A percentile compares a stretch with the other conserved stretches of the same genome.
Evolutionary conservation across 2,888 invertebrate genomes (phyloP).

Genomic region (Axea sp.): DNA sequence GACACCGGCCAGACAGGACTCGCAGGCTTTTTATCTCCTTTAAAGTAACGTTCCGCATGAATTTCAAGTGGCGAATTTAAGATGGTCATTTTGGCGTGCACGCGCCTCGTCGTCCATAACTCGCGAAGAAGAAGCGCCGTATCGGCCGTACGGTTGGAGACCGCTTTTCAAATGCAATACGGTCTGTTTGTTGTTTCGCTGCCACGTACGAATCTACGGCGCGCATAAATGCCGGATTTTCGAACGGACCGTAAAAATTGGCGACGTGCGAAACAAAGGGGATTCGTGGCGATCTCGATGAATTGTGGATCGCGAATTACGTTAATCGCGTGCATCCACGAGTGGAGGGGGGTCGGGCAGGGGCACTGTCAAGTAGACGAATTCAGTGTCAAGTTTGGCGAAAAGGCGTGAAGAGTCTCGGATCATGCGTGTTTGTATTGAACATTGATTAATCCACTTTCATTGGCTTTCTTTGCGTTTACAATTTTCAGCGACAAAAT

Average conservation of each 20-base stretch:
- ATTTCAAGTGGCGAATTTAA: conserved; percentile 53
- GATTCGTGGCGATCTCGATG: background rate
- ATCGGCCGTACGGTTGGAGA: background rate
- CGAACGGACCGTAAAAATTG: conserved; percentile 23
- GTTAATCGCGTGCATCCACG: too few species aligned
- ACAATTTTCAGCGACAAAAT: too few species aligned
- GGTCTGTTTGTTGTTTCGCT: conserved; percentile 5
- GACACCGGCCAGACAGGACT: conserved; percentile 59
- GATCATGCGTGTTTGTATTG: too few species aligned
- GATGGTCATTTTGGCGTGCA: conserved; percentile 27
- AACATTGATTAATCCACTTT: too few species aligned
- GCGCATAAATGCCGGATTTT: conserved; percentile 11
- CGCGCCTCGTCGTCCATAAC: conserved; percentile 6
- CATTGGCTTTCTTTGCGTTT: too few species aligned
- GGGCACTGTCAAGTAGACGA: too few species aligned
- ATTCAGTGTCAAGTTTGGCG: too few species aligned
- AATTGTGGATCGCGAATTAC: conserved; percentile 1
- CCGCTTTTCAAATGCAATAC: conserved; percentile 6
- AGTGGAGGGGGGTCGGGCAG: too few species aligned
- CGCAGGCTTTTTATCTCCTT: conserved; percentile 50
- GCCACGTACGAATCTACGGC: conserved; percentile 11
- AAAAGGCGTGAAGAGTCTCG: too few species aligned
- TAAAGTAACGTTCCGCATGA: conserved; percentile 53
- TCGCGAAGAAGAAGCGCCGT: background rate
- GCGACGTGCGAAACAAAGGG: conserved; percentile 4